Evolutionary conservation across 1,140 invertebrate genomes (phyloP).

Genomic region (Apis cerana): DNA sequence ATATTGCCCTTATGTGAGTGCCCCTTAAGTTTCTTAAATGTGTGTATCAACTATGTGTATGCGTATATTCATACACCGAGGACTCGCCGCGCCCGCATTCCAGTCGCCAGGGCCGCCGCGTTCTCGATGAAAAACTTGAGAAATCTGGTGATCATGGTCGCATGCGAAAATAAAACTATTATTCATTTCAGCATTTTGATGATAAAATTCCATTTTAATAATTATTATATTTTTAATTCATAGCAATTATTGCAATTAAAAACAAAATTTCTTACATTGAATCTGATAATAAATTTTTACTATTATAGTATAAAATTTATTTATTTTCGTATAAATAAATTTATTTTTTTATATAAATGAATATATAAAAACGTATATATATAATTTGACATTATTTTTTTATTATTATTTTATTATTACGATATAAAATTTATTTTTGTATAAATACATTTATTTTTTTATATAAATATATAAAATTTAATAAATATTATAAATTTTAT

Average conservation of each 20-base stretch:
- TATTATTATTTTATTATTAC: neutral
- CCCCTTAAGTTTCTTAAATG: conserved; percentile 53
- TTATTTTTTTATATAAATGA: neutral
- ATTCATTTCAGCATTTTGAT: neutral
- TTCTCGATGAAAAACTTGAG: conserved; percentile 73
- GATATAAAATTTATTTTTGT: neutral
- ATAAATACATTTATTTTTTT: neutral
- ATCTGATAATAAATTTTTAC: neutral
- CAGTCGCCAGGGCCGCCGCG: conserved; percentile 78
- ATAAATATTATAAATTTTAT: no score
- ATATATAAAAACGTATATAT: neutral
- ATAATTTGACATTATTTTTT: no score
- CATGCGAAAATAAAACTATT: conserved; percentile 50
- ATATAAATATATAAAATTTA: no score
- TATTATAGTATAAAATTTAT: neutral
- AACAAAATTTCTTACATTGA: neutral
- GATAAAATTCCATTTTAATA: neutral
- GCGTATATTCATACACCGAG: conserved; percentile 62
- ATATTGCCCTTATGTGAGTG: conserved; percentile 46
- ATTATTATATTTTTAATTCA: neutral
- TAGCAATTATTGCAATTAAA: neutral
- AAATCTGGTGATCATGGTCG: conserved; percentile 72
- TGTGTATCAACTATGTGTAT: conserved; percentile 49
- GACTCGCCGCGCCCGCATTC: conserved; percentile 81
- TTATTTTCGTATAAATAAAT: neutral